Evolutionary conservation across 2,797 vertebrate genomes (phyloP).

Genomic region (Leptodactylus fallax): DNA sequence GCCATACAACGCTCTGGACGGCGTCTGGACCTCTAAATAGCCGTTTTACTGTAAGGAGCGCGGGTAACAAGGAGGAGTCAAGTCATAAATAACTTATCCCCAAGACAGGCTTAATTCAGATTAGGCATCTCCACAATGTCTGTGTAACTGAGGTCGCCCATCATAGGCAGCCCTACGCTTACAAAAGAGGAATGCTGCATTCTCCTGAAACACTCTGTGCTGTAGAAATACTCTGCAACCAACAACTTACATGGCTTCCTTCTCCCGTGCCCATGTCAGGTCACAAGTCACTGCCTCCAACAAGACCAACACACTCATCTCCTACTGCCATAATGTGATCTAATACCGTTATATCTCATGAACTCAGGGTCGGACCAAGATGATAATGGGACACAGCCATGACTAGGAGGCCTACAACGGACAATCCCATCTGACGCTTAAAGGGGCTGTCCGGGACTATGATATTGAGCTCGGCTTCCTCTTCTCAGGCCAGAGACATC

Average conservation of each 20-base stretch:
- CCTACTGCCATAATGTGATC: not conserved
- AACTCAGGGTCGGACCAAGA: too few relatives aligned
- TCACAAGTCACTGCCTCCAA: not conserved
- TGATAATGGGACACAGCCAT: too few relatives aligned
- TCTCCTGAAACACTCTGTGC: not conserved
- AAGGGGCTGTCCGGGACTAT: too few relatives aligned
- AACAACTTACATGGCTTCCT: not conserved
- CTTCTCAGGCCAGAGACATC: too few relatives aligned
- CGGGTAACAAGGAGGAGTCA: not conserved
- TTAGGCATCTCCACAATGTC: not conserved
- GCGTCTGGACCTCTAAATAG: slow-evolving; percentile 18
- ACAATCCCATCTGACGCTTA: too few relatives aligned
- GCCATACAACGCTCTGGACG: not conserved
- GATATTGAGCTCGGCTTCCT: too few relatives aligned
- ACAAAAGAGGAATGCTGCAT: not conserved
- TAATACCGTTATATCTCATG: too few relatives aligned
- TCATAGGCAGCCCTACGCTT: too few relatives aligned
- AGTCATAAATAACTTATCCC: not conserved
- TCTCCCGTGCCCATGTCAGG: not conserved
- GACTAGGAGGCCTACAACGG: too few relatives aligned
- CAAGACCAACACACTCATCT: not conserved
- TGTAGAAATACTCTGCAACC: not conserved
- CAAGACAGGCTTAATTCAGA: not conserved
- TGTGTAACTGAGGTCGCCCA: too few relatives aligned
- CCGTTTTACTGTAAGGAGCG: not conserved